Base-by-base conservation (phyloP, 1,140 invertebrate genomes). In the Solenopsis fugax region DNA sequence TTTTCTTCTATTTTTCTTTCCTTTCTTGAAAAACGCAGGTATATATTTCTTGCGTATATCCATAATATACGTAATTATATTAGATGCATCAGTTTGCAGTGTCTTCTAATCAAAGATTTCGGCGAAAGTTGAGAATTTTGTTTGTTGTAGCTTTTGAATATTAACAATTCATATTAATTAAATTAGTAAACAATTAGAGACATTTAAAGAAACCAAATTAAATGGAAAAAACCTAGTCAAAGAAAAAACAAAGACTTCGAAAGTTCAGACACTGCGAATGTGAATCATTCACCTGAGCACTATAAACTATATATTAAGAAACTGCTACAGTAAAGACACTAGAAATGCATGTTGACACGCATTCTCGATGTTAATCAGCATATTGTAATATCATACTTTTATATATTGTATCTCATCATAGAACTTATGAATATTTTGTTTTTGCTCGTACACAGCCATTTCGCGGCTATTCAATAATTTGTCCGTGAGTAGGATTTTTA, bases 31-130 rank as follows among this genome's bases (percentile, higher is more conserved):
- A 48, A 72, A n/a, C 18, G 24, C 13, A 29, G 10, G 21, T 24
- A 24, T 48, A 71, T 52, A 54, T 16, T 54, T 18, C 10, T n/a
- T 52, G 48, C 10, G 10, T 56, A 21, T 5, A 41, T 73, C 6
- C 21, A 73, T 73, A 56, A 73, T 73, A 56, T 54, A n/a, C 7
- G 4, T 64, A 64, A 64, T 45, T 45, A 67, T n/a, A 45, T 60
- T 41, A 45, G 0, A 41, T 41, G 13, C 16, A n/a, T n/a, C n/a
- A 58, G 37, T 45, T 75, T 76, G n/a, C 54, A 76, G 13, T 60
- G 9, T 56, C 9, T 76, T 60, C 0, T 41, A 21, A 18, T 58
- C 5, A 41, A 9, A 56, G 18, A 24, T 76, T 60, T 58, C 10
- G 4, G 7, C 24, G 13, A 45, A 60, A 45, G 16, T 24, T 21